phyloP scores from a whole-genome alignment of 2,888 invertebrate genomes.

The Drosophila tanythrix region DNA sequence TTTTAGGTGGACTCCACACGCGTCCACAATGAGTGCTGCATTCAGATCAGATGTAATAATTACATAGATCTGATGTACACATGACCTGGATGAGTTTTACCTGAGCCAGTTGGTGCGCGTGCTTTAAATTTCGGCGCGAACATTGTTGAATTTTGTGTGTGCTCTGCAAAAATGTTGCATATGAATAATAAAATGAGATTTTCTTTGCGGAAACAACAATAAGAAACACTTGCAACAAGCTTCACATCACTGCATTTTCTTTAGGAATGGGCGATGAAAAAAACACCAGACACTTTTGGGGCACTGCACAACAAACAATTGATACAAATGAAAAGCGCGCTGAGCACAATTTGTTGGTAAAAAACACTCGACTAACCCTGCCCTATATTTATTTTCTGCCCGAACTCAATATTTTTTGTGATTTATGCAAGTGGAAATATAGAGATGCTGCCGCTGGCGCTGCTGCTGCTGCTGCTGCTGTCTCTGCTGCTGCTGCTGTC shows the following conservation, averaged over 20 bases:
- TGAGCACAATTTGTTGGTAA: conserved; percentile 22
- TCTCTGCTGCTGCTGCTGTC: conserved; percentile 13
- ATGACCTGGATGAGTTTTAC: conserved; percentile 63
- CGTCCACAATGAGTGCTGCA: conserved; percentile 37
- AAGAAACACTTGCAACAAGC: conserved; percentile 25
- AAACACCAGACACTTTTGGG: conserved; percentile 13
- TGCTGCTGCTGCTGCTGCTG: conserved; percentile 39
- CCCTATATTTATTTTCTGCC: conserved; percentile 82
- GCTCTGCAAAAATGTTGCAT: conserved; percentile 60
- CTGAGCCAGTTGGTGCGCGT: conserved; percentile 87
- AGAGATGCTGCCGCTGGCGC: conserved; percentile 44
- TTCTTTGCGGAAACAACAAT: not conserved
- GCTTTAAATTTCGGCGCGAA: conserved; percentile 93
- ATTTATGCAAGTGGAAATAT: conserved; percentile 61
- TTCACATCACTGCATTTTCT: conserved; percentile 41
- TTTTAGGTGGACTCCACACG: conserved; percentile 5
- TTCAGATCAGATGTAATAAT: conserved; percentile 32
- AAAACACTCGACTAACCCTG: conserved; percentile 84
- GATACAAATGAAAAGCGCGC: conserved; percentile 14
- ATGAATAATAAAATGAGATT: conserved; percentile 12
- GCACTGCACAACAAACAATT: conserved; percentile 28
- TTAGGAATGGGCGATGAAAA: not conserved
- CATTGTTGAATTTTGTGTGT: conserved; percentile 86
- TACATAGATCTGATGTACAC: conserved; percentile 1
- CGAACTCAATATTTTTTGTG: conserved; percentile 31